Conservation (phyloP, 2,113 vertebrate genomes). For the Nanorana parkeri region DNA sequence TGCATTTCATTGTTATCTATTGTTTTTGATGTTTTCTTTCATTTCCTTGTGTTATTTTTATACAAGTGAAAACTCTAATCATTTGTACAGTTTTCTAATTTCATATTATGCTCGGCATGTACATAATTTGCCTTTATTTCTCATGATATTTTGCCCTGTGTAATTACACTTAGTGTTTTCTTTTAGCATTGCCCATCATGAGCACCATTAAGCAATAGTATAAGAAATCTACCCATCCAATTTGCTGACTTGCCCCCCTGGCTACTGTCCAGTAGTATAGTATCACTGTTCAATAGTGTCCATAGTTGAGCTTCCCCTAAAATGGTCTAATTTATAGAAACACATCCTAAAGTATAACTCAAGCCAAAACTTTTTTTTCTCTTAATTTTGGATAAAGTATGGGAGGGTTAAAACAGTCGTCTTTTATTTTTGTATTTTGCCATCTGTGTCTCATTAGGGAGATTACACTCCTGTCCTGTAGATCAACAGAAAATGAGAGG, state of each 20-base stretch:
- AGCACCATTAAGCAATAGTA: constrained; percentile 29
- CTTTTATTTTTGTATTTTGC: no score
- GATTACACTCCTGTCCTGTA: no score
- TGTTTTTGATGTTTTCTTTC: background rate
- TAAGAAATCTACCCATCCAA: constrained; percentile 1
- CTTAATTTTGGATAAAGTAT: no score
- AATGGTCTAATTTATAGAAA: no score
- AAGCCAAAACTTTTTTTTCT: no score
- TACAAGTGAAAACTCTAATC: constrained; percentile 10
- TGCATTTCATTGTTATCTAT: background rate
- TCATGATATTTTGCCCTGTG: background rate
- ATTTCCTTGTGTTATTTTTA: constrained; percentile 13
- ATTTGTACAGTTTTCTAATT: background rate
- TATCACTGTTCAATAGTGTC: background rate
- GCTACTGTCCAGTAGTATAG: background rate
- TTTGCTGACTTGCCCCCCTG: background rate
- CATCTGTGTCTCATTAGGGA: no score
- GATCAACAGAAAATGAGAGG: no score
- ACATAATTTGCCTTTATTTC: background rate
- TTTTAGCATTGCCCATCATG: background rate
- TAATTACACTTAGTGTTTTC: background rate
- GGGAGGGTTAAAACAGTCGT: no score
- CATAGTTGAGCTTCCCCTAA: background rate
- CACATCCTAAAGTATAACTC: no score
- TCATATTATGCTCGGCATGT: background rate